Evolutionary conservation across 2,888 invertebrate species (phyloP).

Genomic region (Neoascia interrupta): DNA sequence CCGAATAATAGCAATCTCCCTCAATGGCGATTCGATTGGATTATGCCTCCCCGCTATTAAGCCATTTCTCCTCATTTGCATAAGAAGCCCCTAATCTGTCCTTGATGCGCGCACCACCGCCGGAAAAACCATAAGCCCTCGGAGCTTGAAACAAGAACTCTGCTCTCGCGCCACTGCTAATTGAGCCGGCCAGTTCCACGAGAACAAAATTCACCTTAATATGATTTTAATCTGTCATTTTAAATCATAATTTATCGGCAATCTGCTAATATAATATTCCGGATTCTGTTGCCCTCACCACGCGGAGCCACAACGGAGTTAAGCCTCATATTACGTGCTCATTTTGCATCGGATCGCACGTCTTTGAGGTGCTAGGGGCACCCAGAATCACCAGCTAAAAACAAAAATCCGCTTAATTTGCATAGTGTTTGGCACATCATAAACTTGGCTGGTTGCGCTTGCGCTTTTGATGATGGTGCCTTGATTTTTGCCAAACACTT

Average conservation of each 20-base stretch:
- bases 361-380: conserved; percentile 22
- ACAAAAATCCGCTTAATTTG: conserved; percentile 28
- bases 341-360: conserved; percentile 54
- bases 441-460: conserved; percentile 28
- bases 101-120: neutral
- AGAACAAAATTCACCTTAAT: conserved; percentile 21
- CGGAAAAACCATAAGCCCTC: conserved; percentile 28
- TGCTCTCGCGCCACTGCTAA: conserved; percentile 7
- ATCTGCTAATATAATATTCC: conserved; percentile 50
- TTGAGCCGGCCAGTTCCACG: conserved; percentile 22
- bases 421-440: conserved; percentile 46
- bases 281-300: conserved; percentile 13
- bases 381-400: neutral
- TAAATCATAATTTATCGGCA: conserved; percentile 60
- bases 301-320: conserved; percentile 30
- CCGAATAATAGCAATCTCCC: conserved; percentile 39
- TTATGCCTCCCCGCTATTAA: conserved; percentile 39
- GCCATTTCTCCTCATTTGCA: conserved; percentile 50
- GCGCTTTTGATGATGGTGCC: conserved; percentile 18
- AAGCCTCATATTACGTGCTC: conserved; percentile 47
- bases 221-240: conserved; percentile 65
- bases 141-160: neutral
- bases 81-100: conserved; percentile 14
- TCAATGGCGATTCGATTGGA: conserved; percentile 16
- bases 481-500: conserved; percentile 10